Base-by-base conservation (phyloP, 2,888 invertebrate species). In the Melanophora roralis region DNA sequence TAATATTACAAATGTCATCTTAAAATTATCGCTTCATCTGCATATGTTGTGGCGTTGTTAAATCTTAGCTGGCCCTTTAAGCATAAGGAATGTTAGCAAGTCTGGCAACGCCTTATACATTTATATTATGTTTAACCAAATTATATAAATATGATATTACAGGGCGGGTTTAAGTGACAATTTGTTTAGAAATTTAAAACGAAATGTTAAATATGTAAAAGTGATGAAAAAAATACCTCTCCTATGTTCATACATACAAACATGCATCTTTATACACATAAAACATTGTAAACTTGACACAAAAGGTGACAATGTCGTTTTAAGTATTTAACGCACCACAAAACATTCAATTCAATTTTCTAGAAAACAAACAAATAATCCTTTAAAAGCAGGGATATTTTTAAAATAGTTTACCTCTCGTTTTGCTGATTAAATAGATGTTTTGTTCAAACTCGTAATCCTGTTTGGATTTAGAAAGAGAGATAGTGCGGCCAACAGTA, bases 291-390 rank as follows among this genome's bases (percentile, higher is more conserved):
- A 40, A 47, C 62, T 68, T 71, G 68, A 75, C 72, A 80, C 75
- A 67, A 76, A 71, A 81, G 76, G 79, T 81, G 81, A 76, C 76
- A 81, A 81, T 79, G 76, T 81, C 78, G 73, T 65, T 79, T 67
- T 71, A 55, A 75, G 65, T 74, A 81, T 76, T 76, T 81, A 74
- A 79, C 76, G 73, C 78, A 67, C 76, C 79, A 74, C 79, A 81
- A 77, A 55, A 36, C 62, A 75, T 23, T 43, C 60, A 45, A 53
- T 43, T 40, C 53, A 45, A 38, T 49, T 53, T 71, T 59, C 27
- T 7, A 51, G 34, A 23, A 19, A 23, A 27, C 34, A 55, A 53
- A 53, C 5, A 27, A 1, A 12, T 34, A 23, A 27, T 6, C 9
- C 32, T 11, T 19, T 27, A 38, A 43, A 8, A 8, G 8, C 32